Evolutionary conservation across 2,113 vertebrate species (phyloP).

Genomic region (Larimichthys polyactis): DNA sequence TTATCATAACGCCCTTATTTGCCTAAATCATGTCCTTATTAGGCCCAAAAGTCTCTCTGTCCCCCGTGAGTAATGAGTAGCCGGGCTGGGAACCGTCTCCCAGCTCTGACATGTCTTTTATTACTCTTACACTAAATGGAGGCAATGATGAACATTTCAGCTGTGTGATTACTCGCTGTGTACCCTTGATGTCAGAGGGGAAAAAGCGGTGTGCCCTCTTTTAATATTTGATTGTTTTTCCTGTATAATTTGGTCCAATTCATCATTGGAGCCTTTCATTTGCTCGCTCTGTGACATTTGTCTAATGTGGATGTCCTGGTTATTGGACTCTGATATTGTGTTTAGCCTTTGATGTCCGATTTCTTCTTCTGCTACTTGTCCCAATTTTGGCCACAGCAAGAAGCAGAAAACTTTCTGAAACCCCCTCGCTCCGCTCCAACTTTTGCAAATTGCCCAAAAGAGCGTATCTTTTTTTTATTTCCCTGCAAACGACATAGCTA

Average conservation of each 20-base stretch:
- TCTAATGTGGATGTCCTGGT: constrained; percentile 79
- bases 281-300: constrained; percentile 78
- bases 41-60: constrained; percentile 74
- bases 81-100: constrained; percentile 67
- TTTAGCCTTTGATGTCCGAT: constrained; percentile 81
- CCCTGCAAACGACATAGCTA: constrained; percentile 52
- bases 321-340: constrained; percentile 76
- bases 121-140: constrained; percentile 87
- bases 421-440: constrained; percentile 56
- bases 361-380: constrained; percentile 63
- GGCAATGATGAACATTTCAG: constrained; percentile 84
- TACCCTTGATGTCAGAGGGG: constrained; percentile 82
- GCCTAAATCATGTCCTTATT: constrained; percentile 82
- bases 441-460: constrained; percentile 56
- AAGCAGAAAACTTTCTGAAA: constrained; percentile 62
- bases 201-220: constrained; percentile 82
- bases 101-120: constrained; percentile 85
- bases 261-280: constrained; percentile 84
- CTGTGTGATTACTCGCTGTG: constrained; percentile 78
- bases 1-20: constrained; percentile 85
- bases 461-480: constrained; percentile 43
- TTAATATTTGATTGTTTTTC: constrained; percentile 89
- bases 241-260: constrained; percentile 87
- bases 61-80: constrained; percentile 81
- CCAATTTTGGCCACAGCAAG: constrained; percentile 68